A percentile compares a stretch with the other conserved stretches of the same genome.
phyloP scores from a whole-genome alignment of 2,888 invertebrate species.

The Linyphia triangularis region DNA sequence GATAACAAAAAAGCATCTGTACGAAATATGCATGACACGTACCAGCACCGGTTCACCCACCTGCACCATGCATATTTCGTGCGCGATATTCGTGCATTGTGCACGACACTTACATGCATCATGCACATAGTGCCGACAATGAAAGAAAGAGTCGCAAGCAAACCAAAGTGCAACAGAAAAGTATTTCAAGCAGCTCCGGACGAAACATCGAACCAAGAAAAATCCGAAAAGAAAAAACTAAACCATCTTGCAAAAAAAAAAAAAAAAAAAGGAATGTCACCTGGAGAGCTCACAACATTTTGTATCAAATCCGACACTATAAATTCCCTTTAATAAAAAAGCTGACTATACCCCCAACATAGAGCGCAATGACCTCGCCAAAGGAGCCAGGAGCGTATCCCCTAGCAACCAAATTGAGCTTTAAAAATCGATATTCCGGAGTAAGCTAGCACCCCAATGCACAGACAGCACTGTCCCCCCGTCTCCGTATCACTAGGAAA shows the following conservation, averaged over 20 bases:
- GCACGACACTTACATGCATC: too few relatives aligned
- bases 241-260: background rate
- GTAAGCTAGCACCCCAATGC: slow-evolving; percentile 37
- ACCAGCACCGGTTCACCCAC: too few relatives aligned
- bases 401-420: slow-evolving; percentile 62
- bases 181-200: background rate
- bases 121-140: too few relatives aligned
- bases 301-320: background rate
- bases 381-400: slow-evolving; percentile 38
- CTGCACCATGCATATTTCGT: too few relatives aligned
- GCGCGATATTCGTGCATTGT: too few relatives aligned
- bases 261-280: background rate
- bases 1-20: too few relatives aligned
- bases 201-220: too few relatives aligned
- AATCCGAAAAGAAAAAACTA: background rate
- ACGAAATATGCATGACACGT: too few relatives aligned
- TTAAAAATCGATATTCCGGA: slow-evolving; percentile 63
- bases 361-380: slow-evolving; percentile 68
- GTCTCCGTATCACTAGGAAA: background rate
- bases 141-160: too few relatives aligned
- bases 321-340: slow-evolving; percentile 20
- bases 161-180: too few relatives aligned
- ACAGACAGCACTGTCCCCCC: background rate
- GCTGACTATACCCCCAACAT: background rate
- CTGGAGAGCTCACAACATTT: background rate